phyloP scores from a whole-genome alignment of 2,113 vertebrate species.

The Meriones unguiculatus region DNA sequence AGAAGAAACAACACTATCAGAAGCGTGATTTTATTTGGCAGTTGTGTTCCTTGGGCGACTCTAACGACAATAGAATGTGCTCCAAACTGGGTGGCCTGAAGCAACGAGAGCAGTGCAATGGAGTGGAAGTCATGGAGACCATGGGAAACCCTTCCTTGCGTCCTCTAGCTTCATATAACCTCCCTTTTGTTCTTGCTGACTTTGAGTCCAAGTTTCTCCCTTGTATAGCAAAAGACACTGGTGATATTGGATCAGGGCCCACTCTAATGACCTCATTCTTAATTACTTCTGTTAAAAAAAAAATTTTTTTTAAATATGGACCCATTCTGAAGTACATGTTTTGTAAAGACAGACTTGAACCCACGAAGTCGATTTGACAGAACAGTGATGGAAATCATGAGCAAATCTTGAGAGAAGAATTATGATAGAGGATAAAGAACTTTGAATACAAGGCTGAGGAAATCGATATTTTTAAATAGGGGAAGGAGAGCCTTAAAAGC shows the following conservation, averaged over 20 bases:
- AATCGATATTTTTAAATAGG: neutral
- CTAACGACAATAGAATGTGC: neutral
- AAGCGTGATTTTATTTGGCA: neutral
- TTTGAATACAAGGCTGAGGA: neutral
- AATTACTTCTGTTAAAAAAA: neutral
- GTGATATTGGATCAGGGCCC: neutral
- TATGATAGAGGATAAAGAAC: neutral
- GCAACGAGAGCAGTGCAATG: too few relatives aligned
- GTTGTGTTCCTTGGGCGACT: neutral
- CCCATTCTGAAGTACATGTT: neutral
- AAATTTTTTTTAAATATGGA: too few relatives aligned
- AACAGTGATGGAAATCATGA: neutral
- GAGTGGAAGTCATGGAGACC: neutral
- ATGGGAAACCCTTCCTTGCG: neutral
- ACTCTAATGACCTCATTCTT: constrained; percentile 29
- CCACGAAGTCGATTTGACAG: neutral
- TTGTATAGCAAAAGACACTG: neutral
- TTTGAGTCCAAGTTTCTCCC: neutral
- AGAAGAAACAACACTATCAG: neutral
- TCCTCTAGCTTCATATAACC: neutral
- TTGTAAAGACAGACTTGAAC: neutral
- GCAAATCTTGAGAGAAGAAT: neutral
- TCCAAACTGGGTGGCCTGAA: neutral
- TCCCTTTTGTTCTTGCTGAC: neutral
- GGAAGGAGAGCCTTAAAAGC: neutral